Base-by-base conservation (phyloP, 23 tunicate species). In the Ciona savignyi region DNA sequence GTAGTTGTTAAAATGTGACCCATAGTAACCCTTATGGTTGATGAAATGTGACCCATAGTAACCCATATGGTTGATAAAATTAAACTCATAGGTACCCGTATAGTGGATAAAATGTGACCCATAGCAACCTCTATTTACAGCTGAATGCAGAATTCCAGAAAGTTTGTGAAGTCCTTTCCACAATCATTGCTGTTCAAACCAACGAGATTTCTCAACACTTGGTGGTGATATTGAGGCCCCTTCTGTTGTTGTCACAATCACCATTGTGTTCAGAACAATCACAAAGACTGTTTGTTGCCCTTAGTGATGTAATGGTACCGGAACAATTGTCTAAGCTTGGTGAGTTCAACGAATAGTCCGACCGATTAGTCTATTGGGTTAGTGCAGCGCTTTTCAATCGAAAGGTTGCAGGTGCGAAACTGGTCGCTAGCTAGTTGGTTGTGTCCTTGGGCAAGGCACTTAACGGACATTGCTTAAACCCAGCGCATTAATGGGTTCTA, bases 231-330 rank as follows among this genome's bases (percentile, higher is more conserved):
- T 35, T 83, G 21, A 64, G 74, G 9, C 78, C 86, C 21, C 73
- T 83, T 0, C 63, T 83, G 4, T 26, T 74, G 15, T 67, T 83
- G 4, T 65, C 79, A 9, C 35, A 70, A 0, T 83, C 89, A 25
- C 65, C 82, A 15, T 68, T 90, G 42, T 81, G 80, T 0, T 74
- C 85, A 0, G 32, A 35, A 33, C 74, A 63, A 63, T 77, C 81
- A 2, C 89, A 83, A 51, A 56, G 83, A 4, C 76, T 88, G 56
- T 77, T 76, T 28, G 74, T 90, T 31, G 19, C 24, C 2, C 71
- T 83, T 49, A 74, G 64, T 30, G 48, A 75, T 19, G 51, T 68
- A 4, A 68, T 83, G 69, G 63, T 71, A 72, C 79, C 87, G 1
- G 70, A 25, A 9, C 33, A 48, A 9, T 22, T 63, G 28, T 9